phyloP scores from a whole-genome alignment of 2,797 vertebrate genomes.

The Macropodus opercularis region DNA sequence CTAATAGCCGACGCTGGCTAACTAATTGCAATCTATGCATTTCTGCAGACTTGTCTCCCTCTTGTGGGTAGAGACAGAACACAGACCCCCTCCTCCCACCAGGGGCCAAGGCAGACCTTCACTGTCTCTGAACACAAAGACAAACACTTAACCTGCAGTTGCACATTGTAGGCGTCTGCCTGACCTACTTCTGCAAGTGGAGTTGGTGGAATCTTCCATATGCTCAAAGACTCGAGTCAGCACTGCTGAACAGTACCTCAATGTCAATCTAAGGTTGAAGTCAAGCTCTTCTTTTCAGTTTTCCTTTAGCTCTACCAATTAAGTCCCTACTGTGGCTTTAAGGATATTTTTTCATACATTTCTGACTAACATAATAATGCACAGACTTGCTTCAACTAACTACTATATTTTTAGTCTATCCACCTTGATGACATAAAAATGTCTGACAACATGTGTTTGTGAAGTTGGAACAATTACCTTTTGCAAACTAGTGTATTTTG shows the following conservation, averaged over 20 bases:
- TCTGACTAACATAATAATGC: no score
- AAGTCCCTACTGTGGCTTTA: neutral
- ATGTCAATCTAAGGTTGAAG: constrained; percentile 52
- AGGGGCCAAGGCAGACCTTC: constrained; percentile 60
- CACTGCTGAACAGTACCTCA: constrained; percentile 36
- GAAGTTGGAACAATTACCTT: neutral
- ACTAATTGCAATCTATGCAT: constrained; percentile 28
- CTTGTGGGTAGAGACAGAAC: constrained; percentile 72
- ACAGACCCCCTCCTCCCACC: constrained; percentile 34
- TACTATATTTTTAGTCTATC: neutral
- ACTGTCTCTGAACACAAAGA: constrained; percentile 76
- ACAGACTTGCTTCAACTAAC: neutral
- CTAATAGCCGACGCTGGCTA: constrained; percentile 8
- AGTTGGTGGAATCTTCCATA: constrained; percentile 67
- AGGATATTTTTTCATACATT: neutral
- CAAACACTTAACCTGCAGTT: constrained; percentile 78
- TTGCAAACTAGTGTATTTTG: neutral
- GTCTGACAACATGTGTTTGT: no score
- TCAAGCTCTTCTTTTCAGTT: constrained; percentile 36
- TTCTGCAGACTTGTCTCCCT: constrained; percentile 76
- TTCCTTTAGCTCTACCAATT: constrained; percentile 30
- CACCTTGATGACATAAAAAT: neutral
- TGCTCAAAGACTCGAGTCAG: constrained; percentile 66
- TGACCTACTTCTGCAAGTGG: constrained; percentile 75
- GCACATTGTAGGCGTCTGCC: constrained; percentile 75